Evolutionary conservation across 2,797 vertebrate species (phyloP), one percentile per base, ranked within the genome.

Genomic region (Oophaga sylvatica): DNA sequence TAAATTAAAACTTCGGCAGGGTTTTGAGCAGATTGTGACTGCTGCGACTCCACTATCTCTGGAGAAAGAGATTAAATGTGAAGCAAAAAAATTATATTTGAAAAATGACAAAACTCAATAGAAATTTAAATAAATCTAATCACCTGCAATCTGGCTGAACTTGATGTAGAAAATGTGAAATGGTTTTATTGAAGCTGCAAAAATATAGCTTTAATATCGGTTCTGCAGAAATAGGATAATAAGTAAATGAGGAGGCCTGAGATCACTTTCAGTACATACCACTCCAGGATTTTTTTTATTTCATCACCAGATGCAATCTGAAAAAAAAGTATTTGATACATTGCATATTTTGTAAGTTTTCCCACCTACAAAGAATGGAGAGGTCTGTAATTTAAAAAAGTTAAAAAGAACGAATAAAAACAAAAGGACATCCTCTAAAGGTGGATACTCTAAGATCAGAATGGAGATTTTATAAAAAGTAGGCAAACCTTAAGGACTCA

Each of bases 31-130:
- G 15, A 79, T 59, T 79, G 56, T 59, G 53, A 15, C 53, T 29
- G 53, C 9, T 31, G 53, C 76, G 15, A 7, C 56, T 59, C 26
- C 76, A 17, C n/a, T 26, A 16, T 78, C n/a, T 78, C 13, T 57
- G 76, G 53, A 78, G 57, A 78, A n/a, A 79, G 26, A 79, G 76
- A 57, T 79, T 57, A 79, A 48, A 73, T 9, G 5, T 3, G 13
- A 57, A 79, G 53, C 53, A 79, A 79, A 59, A 57, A 57, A 79
- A 31, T 59, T 26, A 79, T 59, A 79, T 59, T 79, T 0, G 15
- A 59, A 57, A 48, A 59, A 29, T 79, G 76, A 53, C 26, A 31
- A 59, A 78, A 17, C 13, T 17, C 29, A 73, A 75, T 75, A n/a
- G 45, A 48, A 75, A 48, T 75, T 75, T 8, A 75, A 13, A 17